These are phyloP conservation scores for Opisthocomus hoazin DNA, from an alignment of 2,113 vertebrate genomes.

Conservation along the genomic window DNA sequence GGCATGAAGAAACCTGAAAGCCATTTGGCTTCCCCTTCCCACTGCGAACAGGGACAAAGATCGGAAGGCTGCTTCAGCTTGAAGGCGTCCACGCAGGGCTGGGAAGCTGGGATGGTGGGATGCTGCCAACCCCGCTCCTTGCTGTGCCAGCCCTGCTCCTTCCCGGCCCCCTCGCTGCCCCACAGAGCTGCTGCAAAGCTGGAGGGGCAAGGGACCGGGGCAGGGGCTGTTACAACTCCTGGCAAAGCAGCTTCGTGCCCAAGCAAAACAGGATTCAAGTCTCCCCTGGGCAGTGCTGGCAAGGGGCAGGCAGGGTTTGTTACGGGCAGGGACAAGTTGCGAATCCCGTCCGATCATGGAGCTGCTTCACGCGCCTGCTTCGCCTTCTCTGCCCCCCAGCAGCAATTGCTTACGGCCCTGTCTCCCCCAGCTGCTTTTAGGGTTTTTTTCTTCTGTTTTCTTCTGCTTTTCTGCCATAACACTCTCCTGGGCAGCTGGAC, in stretches of 20 bases:
- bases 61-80: not conserved
- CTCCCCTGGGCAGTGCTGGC: not conserved
- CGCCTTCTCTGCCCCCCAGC: not conserved
- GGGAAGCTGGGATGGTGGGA: not conserved
- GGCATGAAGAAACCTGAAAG: rapidly evolving
- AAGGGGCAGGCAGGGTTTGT: not conserved
- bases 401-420: not conserved
- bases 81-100: not conserved
- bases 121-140: not conserved
- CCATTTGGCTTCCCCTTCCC: not conserved
- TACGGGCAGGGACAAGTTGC: not conserved
- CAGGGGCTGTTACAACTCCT: not conserved
- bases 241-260: not conserved
- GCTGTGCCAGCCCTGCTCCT: not conserved
- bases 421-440: not conserved
- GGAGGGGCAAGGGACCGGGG: not conserved
- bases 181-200: not conserved
- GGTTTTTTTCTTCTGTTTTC: not conserved
- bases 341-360: not conserved
- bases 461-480: not conserved
- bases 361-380: not conserved
- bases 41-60: not conserved
- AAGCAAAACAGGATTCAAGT: not conserved
- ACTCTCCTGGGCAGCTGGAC: not conserved
- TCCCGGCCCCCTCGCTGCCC: not conserved